Conservation (phyloP, 2,797 vertebrate genomes). For the Coilia nasus region DNA sequence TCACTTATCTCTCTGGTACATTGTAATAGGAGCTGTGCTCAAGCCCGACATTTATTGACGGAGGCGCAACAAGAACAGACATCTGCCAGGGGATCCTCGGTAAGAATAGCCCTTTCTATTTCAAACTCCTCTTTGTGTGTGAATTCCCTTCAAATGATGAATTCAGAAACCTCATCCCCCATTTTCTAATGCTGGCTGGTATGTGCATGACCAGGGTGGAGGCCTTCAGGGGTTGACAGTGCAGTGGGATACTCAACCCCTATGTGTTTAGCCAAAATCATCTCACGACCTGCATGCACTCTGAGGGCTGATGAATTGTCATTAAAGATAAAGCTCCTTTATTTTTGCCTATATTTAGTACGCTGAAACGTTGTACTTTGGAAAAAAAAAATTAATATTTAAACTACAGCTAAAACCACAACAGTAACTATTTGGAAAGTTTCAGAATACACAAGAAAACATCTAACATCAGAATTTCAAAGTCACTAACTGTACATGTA, state of each 20-base stretch:
- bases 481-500: too few species aligned
- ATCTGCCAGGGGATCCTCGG: conserved; percentile 89
- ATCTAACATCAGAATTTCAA: too few species aligned
- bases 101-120: conserved; percentile 60
- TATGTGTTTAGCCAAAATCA: not conserved
- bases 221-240: not conserved
- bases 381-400: too few species aligned
- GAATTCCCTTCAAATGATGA: not conserved
- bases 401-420: too few species aligned
- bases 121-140: not conserved
- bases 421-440: too few species aligned
- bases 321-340: not conserved
- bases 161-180: not conserved
- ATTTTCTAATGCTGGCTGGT: not conserved
- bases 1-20: not conserved
- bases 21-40: conserved; percentile 80
- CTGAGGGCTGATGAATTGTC: not conserved
- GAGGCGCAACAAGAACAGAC: conserved; percentile 83
- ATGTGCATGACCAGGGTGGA: not conserved
- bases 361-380: too few species aligned
- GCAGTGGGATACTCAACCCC: not conserved
- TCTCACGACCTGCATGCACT: not conserved
- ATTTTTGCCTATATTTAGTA: not conserved
- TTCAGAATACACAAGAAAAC: too few species aligned
- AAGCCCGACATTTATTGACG: conserved; percentile 79